Conservation (phyloP, 2,113 vertebrate genomes). For the Gallinago media region DNA sequence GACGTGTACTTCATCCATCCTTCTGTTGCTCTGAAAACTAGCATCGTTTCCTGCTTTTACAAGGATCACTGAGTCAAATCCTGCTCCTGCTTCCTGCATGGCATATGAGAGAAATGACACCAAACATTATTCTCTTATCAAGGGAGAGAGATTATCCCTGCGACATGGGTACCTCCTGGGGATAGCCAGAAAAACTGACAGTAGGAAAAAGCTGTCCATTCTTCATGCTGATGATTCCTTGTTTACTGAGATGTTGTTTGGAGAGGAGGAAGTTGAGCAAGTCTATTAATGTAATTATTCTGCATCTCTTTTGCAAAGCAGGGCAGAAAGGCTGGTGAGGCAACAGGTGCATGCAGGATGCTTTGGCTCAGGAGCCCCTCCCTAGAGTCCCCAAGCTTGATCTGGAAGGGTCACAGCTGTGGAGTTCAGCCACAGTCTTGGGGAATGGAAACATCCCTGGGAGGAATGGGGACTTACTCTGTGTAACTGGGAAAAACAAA, state of each 20-base stretch:
- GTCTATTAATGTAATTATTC: not conserved
- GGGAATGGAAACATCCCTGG: not conserved
- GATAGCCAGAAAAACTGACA: not conserved
- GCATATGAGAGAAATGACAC: not conserved
- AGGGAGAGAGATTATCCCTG: not conserved
- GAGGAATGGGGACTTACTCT: not conserved
- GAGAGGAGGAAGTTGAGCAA: not conserved
- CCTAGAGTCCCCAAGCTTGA: not conserved
- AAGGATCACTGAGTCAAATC: conserved; percentile 40
- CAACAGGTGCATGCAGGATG: not conserved
- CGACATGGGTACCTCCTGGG: not conserved
- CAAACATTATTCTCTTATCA: not conserved
- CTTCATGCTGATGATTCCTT: not conserved
- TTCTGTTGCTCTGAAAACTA: conserved; percentile 19
- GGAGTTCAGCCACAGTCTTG: not conserved
- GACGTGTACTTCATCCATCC: not conserved
- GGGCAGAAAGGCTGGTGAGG: not conserved
- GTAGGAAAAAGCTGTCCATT: not conserved
- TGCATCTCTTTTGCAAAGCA: not conserved
- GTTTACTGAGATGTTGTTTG: not conserved
- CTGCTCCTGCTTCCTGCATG: conserved; percentile 18
- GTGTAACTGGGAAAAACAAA: not conserved
- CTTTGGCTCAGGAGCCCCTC: not conserved
- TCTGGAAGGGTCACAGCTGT: not conserved
- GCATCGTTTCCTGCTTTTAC: conserved; percentile 12